Conservation (phyloP, 2,797 vertebrate species). For the Tenualosa thibaudeaui region DNA sequence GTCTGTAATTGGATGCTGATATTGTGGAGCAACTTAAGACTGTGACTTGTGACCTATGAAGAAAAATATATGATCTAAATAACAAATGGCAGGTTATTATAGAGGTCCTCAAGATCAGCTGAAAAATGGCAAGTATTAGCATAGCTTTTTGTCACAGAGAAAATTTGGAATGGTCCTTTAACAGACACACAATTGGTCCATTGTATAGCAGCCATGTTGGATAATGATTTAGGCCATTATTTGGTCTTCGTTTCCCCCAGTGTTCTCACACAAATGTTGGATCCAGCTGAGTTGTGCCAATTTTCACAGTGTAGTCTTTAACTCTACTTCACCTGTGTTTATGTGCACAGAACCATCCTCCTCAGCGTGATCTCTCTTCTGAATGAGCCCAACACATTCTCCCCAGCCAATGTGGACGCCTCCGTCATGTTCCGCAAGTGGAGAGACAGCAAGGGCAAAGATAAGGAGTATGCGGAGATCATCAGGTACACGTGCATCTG, state of each 20-base stretch:
- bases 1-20: background rate
- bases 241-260: background rate
- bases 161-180: background rate
- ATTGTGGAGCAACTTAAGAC: background rate
- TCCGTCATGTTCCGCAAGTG: conserved; percentile 99
- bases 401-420: conserved; percentile 95
- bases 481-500: conserved; percentile 80
- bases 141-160: background rate
- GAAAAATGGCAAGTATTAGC: background rate
- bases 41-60: background rate
- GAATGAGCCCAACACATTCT: conserved; percentile 99
- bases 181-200: no score
- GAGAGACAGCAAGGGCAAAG: conserved; percentile 99
- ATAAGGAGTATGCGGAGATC: conserved; percentile 97
- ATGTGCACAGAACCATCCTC: conserved; percentile 86
- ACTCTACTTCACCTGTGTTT: conserved; percentile 26
- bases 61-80: background rate
- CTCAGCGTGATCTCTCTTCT: conserved; percentile 97
- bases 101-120: no score
- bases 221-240: background rate
- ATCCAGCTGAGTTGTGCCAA: background rate
- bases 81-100: background rate
- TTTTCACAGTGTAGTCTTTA: conserved; percentile 32
- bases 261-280: conserved; percentile 27
- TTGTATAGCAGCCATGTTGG: no score